Evolutionary conservation across 2,888 invertebrate species (phyloP), one percentile per base, ranked within the genome.

Genomic region (Helobdella robusta): DNA sequence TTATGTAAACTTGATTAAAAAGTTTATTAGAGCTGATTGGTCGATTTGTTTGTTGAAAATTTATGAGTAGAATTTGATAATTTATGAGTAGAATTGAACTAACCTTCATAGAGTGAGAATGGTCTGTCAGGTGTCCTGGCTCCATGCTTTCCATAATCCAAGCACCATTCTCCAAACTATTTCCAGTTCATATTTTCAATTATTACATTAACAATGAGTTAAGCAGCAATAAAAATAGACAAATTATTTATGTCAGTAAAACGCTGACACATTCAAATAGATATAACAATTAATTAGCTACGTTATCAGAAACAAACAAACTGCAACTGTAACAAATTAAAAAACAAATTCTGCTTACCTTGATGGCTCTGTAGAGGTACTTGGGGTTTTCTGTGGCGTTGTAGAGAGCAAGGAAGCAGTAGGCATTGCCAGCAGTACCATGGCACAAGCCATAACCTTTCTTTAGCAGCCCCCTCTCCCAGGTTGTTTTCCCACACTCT

Each of bases 391-490:
- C 83, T 1, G 89, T 91, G n/a, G 83, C 81, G 77, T 88, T 87
- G 76, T 85, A 91, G 34, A 91, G 78, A 71, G 85, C 84, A 62
- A 92, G 81, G 75, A 91, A 89, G 11, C 87, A 83, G 75, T 91
- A 91, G 1, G 86, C 89, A 80, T 92, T 92, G 66, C 91, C 92
- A 69, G 89, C 83, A 2, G 88, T 86, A 1, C 92, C 92, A 75
- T 92, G 92, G 75, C 91, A 92, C 23, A 92, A 79, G 68, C 91
- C 88, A 77, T 88, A 90, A 4, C 70, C 70, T 81, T 91, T 91
- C 70, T 83, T 84, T 50, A 89, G 80, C 28, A 92, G 77, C 4
- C 92, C 92, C 70, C 89, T 82, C 63, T 84, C 74, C 92, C 91
- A 92, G 67, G 89, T 83, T 11, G 88, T 84, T 63, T 90, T 87